Evolutionary conservation across 2,888 invertebrate species (phyloP), one percentile per base, ranked within the genome.

Genomic region (Pardosa pseudoannulata): DNA sequence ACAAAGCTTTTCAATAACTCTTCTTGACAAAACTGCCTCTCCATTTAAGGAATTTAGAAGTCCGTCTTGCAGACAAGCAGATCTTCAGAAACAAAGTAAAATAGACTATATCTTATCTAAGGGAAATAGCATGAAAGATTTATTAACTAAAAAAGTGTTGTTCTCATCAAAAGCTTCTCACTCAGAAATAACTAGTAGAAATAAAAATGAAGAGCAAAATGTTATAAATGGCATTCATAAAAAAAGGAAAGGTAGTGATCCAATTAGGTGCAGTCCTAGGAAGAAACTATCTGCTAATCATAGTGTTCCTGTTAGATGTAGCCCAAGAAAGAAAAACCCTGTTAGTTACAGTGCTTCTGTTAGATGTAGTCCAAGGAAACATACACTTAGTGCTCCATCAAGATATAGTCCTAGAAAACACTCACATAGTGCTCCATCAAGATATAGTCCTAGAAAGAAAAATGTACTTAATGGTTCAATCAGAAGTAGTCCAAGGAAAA

Each of bases 401-500:
- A n/a, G n/a, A n/a, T n/a, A n/a, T n/a, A n/a, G n/a, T n/a, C n/a
- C n/a, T n/a, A n/a, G n/a, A n/a, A n/a, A n/a, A n/a, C n/a, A n/a
- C n/a, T n/a, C n/a, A n/a, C n/a, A n/a, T n/a, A n/a, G n/a, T n/a
- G n/a, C n/a, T n/a, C n/a, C n/a, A n/a, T n/a, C n/a, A n/a, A n/a
- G n/a, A n/a, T n/a, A n/a, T n/a, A n/a, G n/a, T n/a, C n/a, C n/a
- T n/a, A n/a, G n/a, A n/a, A n/a, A n/a, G n/a, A n/a, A n/a, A n/a
- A n/a, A n/a, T n/a, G n/a, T n/a, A n/a, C n/a, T n/a, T n/a, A n/a
- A n/a, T n/a, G n/a, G n/a, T n/a, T n/a, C n/a, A n/a, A n/a, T n/a
- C n/a, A 32, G 76, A 13, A 41, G 73, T 13, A 85, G 78, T 56
- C 78, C 83, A 5, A 85, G 78, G 29, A 85, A 85, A 23, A 85